These are phyloP conservation scores for Catamblyrhynchus diadema DNA, from an alignment of 2,797 vertebrate species.

Conservation along the genomic window DNA sequence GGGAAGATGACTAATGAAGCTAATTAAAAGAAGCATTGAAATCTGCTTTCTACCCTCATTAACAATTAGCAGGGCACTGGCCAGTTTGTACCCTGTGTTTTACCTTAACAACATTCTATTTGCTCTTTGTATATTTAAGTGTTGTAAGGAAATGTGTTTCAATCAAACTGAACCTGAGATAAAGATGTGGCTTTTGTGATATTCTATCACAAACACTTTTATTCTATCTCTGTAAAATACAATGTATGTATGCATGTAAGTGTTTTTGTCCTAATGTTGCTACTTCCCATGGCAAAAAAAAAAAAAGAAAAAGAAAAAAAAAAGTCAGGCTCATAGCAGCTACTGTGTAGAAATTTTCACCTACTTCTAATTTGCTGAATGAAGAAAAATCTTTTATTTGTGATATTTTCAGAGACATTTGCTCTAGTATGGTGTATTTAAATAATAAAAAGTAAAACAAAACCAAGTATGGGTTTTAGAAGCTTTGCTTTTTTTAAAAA, in stretches of 20 bases:
- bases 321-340: slow-evolving; percentile 85
- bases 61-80: slow-evolving; percentile 85
- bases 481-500: neutral
- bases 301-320: slow-evolving; percentile 69
- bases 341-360: slow-evolving; percentile 92
- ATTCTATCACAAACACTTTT: slow-evolving; percentile 94
- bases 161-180: slow-evolving; percentile 85
- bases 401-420: slow-evolving; percentile 99
- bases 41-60: slow-evolving; percentile 86
- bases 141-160: slow-evolving; percentile 96
- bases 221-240: slow-evolving; percentile 99
- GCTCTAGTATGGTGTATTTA: slow-evolving; percentile 99
- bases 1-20: slow-evolving; percentile 87
- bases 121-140: slow-evolving; percentile 98
- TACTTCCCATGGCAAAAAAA: slow-evolving; percentile 83
- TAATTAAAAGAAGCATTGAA: slow-evolving; percentile 89
- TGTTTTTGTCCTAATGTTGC: slow-evolving; percentile 95
- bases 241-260: slow-evolving; percentile 99
- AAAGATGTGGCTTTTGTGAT: slow-evolving; percentile 94
- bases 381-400: slow-evolving; percentile 99
- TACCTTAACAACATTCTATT: slow-evolving; percentile 93
- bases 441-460: slow-evolving; percentile 97
- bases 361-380: slow-evolving; percentile 97
- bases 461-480: slow-evolving; percentile 70
- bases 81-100: slow-evolving; percentile 89